These are phyloP conservation scores for Cataglyphis altisquamis DNA, from an alignment of 2,888 invertebrate species.

Conservation along the genomic window DNA sequence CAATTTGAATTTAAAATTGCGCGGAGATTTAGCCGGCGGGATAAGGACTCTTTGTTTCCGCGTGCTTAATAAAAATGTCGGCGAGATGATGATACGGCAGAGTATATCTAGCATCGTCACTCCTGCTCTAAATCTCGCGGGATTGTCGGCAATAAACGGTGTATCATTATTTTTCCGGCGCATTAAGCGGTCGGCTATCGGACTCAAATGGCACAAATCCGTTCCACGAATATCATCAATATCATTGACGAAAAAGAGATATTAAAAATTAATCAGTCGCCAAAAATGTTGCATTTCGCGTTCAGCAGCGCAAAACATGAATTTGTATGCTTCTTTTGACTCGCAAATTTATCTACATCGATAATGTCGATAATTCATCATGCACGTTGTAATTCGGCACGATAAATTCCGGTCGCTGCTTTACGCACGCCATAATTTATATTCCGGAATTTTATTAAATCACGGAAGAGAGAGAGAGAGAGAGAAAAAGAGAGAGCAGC, in stretches of 20 bases:
- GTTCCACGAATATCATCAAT: slow-evolving; percentile 18
- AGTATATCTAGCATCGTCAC: slow-evolving; percentile 46
- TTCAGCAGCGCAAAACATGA: slow-evolving; percentile 44
- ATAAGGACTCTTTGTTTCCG: slow-evolving; percentile 54
- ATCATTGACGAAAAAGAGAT: background rate
- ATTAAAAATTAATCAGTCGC: slow-evolving; percentile 24
- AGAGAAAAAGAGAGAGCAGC: background rate
- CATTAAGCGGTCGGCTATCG: slow-evolving; percentile 74
- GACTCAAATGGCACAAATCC: slow-evolving; percentile 65
- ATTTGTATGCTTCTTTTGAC: slow-evolving; percentile 54
- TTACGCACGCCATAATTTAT: slow-evolving; percentile 52
- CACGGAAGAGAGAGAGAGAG: background rate
- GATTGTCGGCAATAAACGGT: slow-evolving; percentile 81
- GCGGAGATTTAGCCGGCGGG: slow-evolving; percentile 21
- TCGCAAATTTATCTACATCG: slow-evolving; percentile 54
- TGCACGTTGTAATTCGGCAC: slow-evolving; percentile 51
- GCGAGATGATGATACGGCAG: slow-evolving; percentile 59
- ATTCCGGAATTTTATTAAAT: slow-evolving; percentile 56
- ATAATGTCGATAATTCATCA: slow-evolving; percentile 57
- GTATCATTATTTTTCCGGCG: slow-evolving; percentile 80
- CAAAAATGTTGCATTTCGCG: slow-evolving; percentile 30
- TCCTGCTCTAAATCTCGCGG: slow-evolving; percentile 80
- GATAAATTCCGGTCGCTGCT: slow-evolving; percentile 54
- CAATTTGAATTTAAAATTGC: slow-evolving; percentile 50
- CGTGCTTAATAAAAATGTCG: slow-evolving; percentile 49